Percentiles rank a stretch among this genome's conserved stretches.
Evolutionary conservation across 2,113 vertebrate species (phyloP).

Genomic region (Motacilla tschutschensis): DNA sequence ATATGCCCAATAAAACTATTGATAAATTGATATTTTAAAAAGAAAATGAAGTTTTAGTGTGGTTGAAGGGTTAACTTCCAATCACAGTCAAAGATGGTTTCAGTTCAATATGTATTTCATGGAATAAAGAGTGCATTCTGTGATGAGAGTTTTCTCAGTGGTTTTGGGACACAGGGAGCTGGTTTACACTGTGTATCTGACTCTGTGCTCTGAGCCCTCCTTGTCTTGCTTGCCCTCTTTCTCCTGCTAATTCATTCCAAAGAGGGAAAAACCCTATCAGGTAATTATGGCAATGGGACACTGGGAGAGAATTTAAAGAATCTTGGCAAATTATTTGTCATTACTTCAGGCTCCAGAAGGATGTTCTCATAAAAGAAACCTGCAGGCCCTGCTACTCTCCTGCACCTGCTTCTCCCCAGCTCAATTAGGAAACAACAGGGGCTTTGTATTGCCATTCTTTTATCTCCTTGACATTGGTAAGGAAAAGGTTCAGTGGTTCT

Average conservation of each 20-base stretch:
- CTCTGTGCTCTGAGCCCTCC: background rate
- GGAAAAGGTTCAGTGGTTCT: background rate
- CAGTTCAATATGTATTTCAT: background rate
- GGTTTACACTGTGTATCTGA: background rate
- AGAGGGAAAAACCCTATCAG: background rate
- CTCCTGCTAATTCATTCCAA: conserved; percentile 5
- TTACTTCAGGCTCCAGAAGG: conserved; percentile 27
- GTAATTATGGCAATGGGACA: conserved; percentile 12
- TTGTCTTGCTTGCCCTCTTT: background rate
- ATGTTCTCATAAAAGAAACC: conserved; percentile 36
- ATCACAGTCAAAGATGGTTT: background rate
- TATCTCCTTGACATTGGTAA: background rate
- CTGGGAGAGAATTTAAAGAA: conserved; percentile 20
- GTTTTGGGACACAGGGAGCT: background rate
- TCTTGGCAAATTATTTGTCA: background rate
- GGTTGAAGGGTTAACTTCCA: background rate
- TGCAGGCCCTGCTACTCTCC: conserved; percentile 13
- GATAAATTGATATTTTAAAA: background rate
- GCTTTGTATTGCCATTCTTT: background rate
- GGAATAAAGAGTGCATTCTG: background rate
- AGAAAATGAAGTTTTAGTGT: background rate
- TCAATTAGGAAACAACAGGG: background rate
- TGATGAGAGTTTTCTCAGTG: background rate
- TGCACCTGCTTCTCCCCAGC: conserved; percentile 43
- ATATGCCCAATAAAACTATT: background rate